Evolutionary conservation across 1,140 invertebrate species (phyloP).

Genomic region (Scaptodrosophila lebanonensis): DNA sequence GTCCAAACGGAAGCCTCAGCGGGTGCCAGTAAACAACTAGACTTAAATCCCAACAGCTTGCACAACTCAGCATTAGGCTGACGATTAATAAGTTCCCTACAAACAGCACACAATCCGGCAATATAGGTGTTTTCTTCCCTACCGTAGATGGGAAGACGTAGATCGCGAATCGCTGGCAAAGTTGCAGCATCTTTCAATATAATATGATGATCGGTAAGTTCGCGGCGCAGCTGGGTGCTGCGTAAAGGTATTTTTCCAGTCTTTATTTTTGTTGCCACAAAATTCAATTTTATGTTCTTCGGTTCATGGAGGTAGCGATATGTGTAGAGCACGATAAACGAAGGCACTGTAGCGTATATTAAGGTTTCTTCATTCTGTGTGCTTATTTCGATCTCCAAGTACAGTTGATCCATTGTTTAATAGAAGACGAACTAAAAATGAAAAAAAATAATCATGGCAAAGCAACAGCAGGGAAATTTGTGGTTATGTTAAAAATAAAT

Average conservation of each 20-base stretch:
- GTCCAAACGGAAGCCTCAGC: constrained; percentile 94
- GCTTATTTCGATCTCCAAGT: constrained; percentile 68
- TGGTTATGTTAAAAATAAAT: constrained; percentile 40
- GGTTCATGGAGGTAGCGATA: constrained; percentile 57
- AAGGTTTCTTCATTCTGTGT: constrained; percentile 57
- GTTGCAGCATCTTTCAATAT: constrained; percentile 52
- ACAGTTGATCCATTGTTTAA: constrained; percentile 68
- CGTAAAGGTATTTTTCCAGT: constrained; percentile 50
- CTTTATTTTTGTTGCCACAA: constrained; percentile 53
- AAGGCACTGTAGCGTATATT: constrained; percentile 62
- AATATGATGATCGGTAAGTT: constrained; percentile 64
- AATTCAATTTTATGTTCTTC: constrained; percentile 59
- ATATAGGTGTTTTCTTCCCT: constrained; percentile 81
- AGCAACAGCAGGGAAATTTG: constrained; percentile 24
- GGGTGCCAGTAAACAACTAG: constrained; percentile 87
- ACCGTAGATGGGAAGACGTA: constrained; percentile 67
- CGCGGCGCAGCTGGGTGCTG: constrained; percentile 42
- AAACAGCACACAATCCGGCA: constrained; percentile 82
- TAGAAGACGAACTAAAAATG: constrained; percentile 39
- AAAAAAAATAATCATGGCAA: constrained; percentile 31
- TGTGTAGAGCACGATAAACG: constrained; percentile 61
- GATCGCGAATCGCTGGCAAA: constrained; percentile 47
- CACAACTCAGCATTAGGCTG: constrained; percentile 75
- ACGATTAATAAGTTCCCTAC: constrained; percentile 81
- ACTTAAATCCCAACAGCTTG: constrained; percentile 85